A percentile compares a stretch with the other conserved stretches of the same genome.
phyloP scores from a whole-genome alignment of 2,797 vertebrate species.

The Acomys russatus region DNA sequence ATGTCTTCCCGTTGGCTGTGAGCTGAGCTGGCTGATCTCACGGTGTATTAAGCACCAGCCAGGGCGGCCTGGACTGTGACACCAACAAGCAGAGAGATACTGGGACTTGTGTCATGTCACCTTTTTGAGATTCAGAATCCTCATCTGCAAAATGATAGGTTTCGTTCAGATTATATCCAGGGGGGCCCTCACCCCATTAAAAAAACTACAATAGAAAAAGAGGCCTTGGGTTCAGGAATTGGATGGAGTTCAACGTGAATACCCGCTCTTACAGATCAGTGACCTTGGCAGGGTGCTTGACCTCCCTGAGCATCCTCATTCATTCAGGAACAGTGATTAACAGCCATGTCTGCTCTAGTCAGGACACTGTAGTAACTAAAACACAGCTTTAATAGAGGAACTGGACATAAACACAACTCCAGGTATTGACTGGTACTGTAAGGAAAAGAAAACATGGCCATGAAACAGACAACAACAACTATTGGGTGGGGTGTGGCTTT shows the following conservation, averaged over 20 bases:
- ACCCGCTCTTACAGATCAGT: not conserved
- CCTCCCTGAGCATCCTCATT: constrained; percentile 50
- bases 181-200: not conserved
- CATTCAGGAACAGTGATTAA: constrained; percentile 32
- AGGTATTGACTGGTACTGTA: not conserved
- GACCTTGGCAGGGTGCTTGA: constrained; percentile 51
- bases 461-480: constrained; percentile 17
- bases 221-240: not conserved
- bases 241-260: constrained; percentile 25
- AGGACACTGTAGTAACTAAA: not conserved
- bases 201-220: constrained; percentile 4
- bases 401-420: not conserved
- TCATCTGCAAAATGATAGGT: constrained; percentile 49
- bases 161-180: not conserved
- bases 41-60: not conserved
- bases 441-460: constrained; percentile 36
- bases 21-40: constrained; percentile 33
- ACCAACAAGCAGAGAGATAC: not conserved
- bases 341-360: not conserved
- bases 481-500: not conserved
- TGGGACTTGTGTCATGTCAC: not conserved
- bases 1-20: constrained; percentile 62
- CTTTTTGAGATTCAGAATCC: constrained; percentile 40
- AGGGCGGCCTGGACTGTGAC: not conserved
- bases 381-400: constrained; percentile 20